Evolutionary conservation across 2,888 invertebrate species (phyloP).

Genomic region (Sesamia inferens): DNA sequence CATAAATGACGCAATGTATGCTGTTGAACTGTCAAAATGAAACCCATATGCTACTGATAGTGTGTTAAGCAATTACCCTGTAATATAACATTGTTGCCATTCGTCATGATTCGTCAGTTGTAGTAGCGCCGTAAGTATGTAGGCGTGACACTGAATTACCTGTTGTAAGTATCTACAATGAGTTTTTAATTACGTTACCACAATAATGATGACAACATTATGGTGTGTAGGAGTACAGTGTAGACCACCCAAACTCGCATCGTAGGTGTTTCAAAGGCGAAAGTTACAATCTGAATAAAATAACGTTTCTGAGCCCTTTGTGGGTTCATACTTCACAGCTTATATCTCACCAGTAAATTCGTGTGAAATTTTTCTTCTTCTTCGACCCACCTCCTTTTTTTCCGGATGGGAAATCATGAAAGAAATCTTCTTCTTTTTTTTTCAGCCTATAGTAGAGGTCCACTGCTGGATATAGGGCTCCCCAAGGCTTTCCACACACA

Average conservation of each 20-base stretch:
- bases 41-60: too few species aligned
- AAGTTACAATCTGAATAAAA: not conserved
- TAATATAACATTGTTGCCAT: not conserved
- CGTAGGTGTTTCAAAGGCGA: constrained; percentile 38
- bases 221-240: constrained; percentile 52
- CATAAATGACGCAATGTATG: too few species aligned
- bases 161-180: constrained; percentile 30
- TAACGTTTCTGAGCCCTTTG: constrained; percentile 3
- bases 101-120: not conserved
- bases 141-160: constrained; percentile 15
- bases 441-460: too few species aligned
- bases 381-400: too few species aligned
- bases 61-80: too few species aligned
- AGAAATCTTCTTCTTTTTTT: too few species aligned
- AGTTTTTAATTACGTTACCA: constrained; percentile 50
- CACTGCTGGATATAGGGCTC: too few species aligned
- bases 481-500: too few species aligned
- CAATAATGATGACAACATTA: constrained; percentile 54
- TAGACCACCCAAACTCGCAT: constrained; percentile 43
- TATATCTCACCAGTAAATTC: not conserved
- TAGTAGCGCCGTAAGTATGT: constrained; percentile 2
- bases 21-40: too few species aligned
- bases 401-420: too few species aligned
- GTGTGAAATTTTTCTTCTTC: not conserved
- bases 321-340: not conserved